Evolutionary conservation across 53 echinoderm and acorn worm species (phyloP), one percentile per base, ranked within the genome.

Genomic region (Apostichopus leukothele): DNA sequence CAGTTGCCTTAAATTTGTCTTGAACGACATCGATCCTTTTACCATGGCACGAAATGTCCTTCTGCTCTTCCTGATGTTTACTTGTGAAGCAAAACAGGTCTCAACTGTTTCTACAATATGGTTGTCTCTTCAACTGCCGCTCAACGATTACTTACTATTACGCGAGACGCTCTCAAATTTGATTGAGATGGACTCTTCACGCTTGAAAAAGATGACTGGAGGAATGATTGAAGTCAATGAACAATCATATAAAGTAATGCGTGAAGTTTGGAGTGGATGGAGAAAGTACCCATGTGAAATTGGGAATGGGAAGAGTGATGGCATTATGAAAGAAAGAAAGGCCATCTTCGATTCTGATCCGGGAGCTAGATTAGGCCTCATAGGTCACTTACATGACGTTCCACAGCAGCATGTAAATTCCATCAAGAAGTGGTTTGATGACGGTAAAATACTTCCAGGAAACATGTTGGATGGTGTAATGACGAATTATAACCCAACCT

Each of bases 251-350:
- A 53, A 51, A 7, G 20, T 59, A 19, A 12, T 87, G 7, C 21
- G 53, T 20, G 25, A 87, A 11, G 88, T 75, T 8, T 87, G 88
- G 88, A n/a, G 52, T 6, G 88, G 88, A 51, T 87, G 88, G 88
- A 52, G n/a, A 16, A 75, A 87, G 19, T 75, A 73, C 5, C 53
- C 23, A 5, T 87, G 88, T n/a, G 9, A 57, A n/a, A 74, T 75
- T 22, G 23, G 3, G 6, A 51, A 52, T 53, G 59, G 53, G 9
- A 50, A 51, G 0, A 20, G 54, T 18, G 20, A 50, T 26, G 10
- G 74, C 25, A 27, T 87, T 5, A 12, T 55, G 12, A 5, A 18
- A 23, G 55, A 87, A 75, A 87, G 54, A 57, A 4, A n/a, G 18
- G 88, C 88, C 21, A 73, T 87, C 9, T 87, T 87, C 50, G 12